phyloP scores from a whole-genome alignment of 2,113 vertebrate genomes.

The Theristicus caerulescens region DNA sequence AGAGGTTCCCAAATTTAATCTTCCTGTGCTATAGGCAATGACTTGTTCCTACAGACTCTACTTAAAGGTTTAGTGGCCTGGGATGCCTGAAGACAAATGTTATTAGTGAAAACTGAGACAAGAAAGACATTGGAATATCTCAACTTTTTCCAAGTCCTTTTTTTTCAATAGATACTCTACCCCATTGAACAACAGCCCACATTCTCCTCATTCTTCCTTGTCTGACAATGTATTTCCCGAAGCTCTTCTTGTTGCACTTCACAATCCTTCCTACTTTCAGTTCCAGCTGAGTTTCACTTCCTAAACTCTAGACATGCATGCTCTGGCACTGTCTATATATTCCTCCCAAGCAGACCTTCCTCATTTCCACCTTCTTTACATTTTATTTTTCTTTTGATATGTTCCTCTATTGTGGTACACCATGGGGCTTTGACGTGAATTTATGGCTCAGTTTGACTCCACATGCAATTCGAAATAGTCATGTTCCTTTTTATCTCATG shows the following conservation, averaged over 20 bases:
- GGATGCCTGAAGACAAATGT: neutral
- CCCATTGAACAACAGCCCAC: neutral
- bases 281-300: neutral
- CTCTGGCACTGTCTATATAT: neutral
- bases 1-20: neutral
- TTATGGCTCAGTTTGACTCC: neutral
- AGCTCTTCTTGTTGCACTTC: neutral
- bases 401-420: neutral
- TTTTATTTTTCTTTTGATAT: neutral
- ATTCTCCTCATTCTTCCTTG: neutral
- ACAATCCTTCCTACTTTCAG: neutral
- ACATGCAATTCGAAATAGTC: neutral
- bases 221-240: neutral
- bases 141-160: neutral
- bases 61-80: neutral
- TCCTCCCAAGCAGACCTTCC: neutral
- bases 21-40: neutral
- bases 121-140: neutral
- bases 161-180: neutral
- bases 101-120: neutral
- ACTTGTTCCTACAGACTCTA: neutral
- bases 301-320: neutral
- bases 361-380: neutral
- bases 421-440: neutral
- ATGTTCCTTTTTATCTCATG: neutral